A percentile compares a stretch with the other conserved stretches of the same genome.
Evolutionary conservation across 1,140 invertebrate species (phyloP).

Genomic region (Proctacanthus coquilletti): DNA sequence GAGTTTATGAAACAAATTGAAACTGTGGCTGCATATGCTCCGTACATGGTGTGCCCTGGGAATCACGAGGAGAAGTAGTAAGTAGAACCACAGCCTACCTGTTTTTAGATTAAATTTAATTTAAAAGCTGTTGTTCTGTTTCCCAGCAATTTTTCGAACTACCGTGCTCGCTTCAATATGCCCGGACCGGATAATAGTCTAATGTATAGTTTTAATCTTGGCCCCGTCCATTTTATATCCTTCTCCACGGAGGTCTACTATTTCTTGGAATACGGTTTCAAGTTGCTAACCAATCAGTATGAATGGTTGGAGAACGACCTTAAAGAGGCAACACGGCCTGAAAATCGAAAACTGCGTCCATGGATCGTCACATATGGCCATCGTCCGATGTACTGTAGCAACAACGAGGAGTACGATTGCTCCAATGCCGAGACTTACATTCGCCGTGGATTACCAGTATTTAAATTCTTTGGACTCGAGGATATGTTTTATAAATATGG

Average conservation of each 20-base stretch:
- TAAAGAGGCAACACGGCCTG: slow-evolving; percentile 42
- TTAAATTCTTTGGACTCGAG: slow-evolving; percentile 63
- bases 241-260: slow-evolving; percentile 95
- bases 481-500: slow-evolving; percentile 73
- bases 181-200: slow-evolving; percentile 61
- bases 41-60: slow-evolving; percentile 85
- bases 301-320: slow-evolving; percentile 79
- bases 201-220: slow-evolving; percentile 84
- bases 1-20: slow-evolving; percentile 85
- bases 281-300: slow-evolving; percentile 72
- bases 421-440: slow-evolving; percentile 58
- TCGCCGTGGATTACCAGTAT: slow-evolving; percentile 55
- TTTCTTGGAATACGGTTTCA: slow-evolving; percentile 75
- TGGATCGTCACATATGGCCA: slow-evolving; percentile 94
- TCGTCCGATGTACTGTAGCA: slow-evolving; percentile 95
- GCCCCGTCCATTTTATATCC: slow-evolving; percentile 80
- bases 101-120: slow-evolving; percentile 3
- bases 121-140: slow-evolving; percentile 16
- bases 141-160: slow-evolving; percentile 77
- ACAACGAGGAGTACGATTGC: slow-evolving; percentile 76
- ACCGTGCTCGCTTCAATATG: slow-evolving; percentile 77
- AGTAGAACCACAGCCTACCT: slow-evolving; percentile 26
- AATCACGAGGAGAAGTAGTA: slow-evolving; percentile 82
- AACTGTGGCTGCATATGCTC: slow-evolving; percentile 68
- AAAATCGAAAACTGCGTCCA: slow-evolving; percentile 51